Evolutionary conservation across 2,888 invertebrate genomes (phyloP).

Genomic region (Eulithis prunata): DNA sequence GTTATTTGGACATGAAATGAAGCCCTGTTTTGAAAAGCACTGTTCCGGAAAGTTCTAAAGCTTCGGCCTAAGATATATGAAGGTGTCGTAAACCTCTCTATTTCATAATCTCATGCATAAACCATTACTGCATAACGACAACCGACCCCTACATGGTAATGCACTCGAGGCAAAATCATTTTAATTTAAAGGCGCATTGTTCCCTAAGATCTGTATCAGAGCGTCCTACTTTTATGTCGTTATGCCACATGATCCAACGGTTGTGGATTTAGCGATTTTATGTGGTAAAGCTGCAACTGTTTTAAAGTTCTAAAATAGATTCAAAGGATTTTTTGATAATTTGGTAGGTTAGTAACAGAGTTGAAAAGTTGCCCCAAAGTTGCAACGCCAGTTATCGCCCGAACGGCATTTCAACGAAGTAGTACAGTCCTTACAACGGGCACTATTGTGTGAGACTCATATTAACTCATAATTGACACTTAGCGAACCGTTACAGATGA

Average conservation of each 20-base stretch:
- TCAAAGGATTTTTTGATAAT: too few species aligned
- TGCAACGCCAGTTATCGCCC: background rate
- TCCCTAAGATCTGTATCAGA: conserved; percentile 36
- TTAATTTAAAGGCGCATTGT: conserved; percentile 37
- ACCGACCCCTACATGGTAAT: conserved; percentile 36
- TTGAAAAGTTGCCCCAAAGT: conserved; percentile 22
- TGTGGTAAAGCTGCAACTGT: background rate
- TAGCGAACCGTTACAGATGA: conserved; percentile 35
- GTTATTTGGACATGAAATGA: too few species aligned
- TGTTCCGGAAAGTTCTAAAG: background rate
- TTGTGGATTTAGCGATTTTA: conserved; percentile 13
- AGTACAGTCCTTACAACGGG: conserved; percentile 25
- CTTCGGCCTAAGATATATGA: background rate
- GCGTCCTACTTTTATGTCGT: conserved; percentile 30
- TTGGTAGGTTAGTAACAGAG: background rate
- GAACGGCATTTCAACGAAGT: conserved; percentile 18
- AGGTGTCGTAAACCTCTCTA: conserved; percentile 10
- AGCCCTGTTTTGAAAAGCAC: background rate
- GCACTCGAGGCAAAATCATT: conserved; percentile 34
- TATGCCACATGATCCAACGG: conserved; percentile 21
- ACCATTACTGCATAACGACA: conserved; percentile 36
- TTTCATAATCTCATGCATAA: conserved; percentile 41
- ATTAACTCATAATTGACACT: conserved; percentile 37
- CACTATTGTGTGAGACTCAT: conserved; percentile 29
- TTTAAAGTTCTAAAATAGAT: too few species aligned